Evolutionary conservation across 1,140 invertebrate species (phyloP), one percentile per base, ranked within the genome.

Genomic region (Drosophila repleta): DNA sequence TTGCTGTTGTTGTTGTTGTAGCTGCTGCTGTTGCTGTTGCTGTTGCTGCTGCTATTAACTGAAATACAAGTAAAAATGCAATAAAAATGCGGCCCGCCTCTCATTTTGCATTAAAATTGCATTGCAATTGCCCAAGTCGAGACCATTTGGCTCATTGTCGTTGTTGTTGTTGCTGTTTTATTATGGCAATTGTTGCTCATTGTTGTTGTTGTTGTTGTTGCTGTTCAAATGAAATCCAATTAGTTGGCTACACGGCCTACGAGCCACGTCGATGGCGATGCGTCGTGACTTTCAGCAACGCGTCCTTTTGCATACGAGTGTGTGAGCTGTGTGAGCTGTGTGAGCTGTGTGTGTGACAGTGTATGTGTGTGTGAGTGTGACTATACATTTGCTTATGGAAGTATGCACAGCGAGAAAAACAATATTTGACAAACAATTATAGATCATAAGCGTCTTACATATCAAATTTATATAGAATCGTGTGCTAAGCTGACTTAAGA

Each of bases 91-190:
- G 72, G 74, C 62, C 82, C 83, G 75, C 77, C 83, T 76, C 74
- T 73, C 72, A 77, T 72, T 88, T 82, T 84, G 84, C 88, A 90
- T 90, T 90, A 90, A 90, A 90, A 90, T 90, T 90, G 88, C 88
- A 90, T 90, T 85, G 81, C 88, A 83, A 90, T 90, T 90, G 87
- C 82, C 75, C 45, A 58, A 65, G 68, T 65, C 68, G 53, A 71
- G 62, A 65, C 61, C 53, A 65, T 56, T 51, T 62, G 26, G 18
- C 43, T 11, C 32, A 35, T 35, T 35, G 57, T 68, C 52, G 35
- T 66, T 81, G 74, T 4, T 63, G 56, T 17, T 56, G 55, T 72
- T 63, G 55, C 41, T 67, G 55, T 67, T 77, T 72, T 75, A 57
- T 72, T 83, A 72, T 72, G 66, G 66, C 26, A 67, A 70, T 76